Conservation (phyloP, 2,888 invertebrate species). For the Hetaerina titia region DNA sequence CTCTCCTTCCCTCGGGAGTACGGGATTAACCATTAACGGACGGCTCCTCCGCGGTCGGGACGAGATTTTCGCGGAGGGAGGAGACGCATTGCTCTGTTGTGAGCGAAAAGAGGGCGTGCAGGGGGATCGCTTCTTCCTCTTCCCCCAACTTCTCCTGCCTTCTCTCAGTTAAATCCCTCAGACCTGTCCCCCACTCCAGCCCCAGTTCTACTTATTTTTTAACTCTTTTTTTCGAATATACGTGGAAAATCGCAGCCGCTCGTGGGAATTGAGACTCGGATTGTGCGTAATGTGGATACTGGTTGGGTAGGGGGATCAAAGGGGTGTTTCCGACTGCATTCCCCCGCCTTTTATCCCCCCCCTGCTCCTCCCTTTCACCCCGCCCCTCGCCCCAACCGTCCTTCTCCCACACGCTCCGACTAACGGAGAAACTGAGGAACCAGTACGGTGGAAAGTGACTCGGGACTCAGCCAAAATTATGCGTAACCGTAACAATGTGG, state of each 20-base stretch:
- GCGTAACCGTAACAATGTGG: neutral
- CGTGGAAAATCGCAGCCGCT: slow-evolving; percentile 25
- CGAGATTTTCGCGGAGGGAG: neutral
- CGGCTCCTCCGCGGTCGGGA: neutral
- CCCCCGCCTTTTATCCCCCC: neutral
- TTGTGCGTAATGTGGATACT: slow-evolving; percentile 38
- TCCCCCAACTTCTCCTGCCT: neutral
- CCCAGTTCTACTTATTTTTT: neutral
- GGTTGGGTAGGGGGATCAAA: neutral
- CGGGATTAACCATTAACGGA: neutral
- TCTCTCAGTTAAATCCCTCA: neutral
- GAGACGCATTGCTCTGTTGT: neutral
- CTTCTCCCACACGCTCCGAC: neutral
- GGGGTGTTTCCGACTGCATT: neutral
- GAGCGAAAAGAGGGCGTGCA: neutral
- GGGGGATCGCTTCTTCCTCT: neutral
- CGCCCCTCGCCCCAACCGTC: neutral
- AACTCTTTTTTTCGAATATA: neutral
- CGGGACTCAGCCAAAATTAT: neutral
- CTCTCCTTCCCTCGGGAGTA: neutral
- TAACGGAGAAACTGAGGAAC: neutral
- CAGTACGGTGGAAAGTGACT: neutral
- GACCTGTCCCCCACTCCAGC: neutral
- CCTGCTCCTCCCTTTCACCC: neutral
- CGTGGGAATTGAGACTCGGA: slow-evolving; percentile 55